Percentiles rank a stretch among this genome's conserved stretches.
These are phyloP conservation scores for Xanthorhoe designata DNA, from an alignment of 2,888 invertebrate genomes.

Conservation along the genomic window DNA sequence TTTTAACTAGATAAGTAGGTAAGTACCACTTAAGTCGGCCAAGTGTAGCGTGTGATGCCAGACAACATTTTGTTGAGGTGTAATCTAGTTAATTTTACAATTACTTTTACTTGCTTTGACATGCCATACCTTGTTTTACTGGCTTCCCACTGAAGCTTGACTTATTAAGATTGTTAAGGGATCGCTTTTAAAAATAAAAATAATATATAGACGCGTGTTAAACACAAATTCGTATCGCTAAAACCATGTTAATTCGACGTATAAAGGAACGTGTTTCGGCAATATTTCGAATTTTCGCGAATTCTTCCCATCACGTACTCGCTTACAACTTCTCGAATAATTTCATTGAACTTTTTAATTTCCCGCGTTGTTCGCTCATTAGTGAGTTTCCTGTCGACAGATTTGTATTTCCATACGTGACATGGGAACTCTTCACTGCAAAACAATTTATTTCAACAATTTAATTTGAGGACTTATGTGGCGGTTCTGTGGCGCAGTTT, in stretches of 20 bases:
- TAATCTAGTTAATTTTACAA: no score
- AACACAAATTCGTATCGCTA: neutral
- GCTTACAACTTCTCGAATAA: slow-evolving; percentile 10
- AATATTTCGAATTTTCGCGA: neutral
- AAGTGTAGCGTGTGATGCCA: no score
- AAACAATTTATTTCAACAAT: neutral
- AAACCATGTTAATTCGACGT: neutral
- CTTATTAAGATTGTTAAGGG: no score
- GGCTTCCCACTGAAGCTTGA: no score
- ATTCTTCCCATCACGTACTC: slow-evolving; percentile 6
- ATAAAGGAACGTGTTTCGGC: neutral
- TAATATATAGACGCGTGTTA: neutral
- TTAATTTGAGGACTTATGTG: neutral
- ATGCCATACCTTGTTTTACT: no score
- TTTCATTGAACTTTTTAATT: slow-evolving; percentile 10
- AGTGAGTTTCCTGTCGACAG: neutral
- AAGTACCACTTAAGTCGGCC: no score
- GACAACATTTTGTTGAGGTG: no score
- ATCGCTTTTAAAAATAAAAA: no score
- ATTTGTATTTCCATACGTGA: neutral
- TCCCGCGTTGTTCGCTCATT: slow-evolving; percentile 12
- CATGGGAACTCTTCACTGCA: neutral
- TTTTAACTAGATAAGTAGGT: no score
- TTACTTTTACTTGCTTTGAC: no score
- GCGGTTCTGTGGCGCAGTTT: no score